phyloP scores from a whole-genome alignment of 2,113 vertebrate species.

The Syngnathus scovelli region DNA sequence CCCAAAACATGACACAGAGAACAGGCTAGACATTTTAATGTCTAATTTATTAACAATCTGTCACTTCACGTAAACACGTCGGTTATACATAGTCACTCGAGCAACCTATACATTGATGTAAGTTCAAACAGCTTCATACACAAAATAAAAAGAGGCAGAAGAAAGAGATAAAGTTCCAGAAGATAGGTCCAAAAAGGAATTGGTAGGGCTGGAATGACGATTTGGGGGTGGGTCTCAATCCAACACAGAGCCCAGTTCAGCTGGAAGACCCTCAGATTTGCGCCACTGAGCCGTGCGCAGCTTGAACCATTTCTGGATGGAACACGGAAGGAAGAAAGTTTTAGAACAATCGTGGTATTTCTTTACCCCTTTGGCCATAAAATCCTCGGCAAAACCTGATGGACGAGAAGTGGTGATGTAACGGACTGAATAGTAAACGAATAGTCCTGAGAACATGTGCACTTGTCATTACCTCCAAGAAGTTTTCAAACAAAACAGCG shows the following conservation, averaged over 20 bases:
- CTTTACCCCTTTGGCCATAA: constrained; percentile 3
- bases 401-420: constrained; percentile 27
- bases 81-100: constrained; percentile 63
- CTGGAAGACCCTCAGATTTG: constrained; percentile 83
- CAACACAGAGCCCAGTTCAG: constrained; percentile 81
- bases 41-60: constrained; percentile 35
- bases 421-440: constrained; percentile 3
- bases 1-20: neutral
- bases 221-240: constrained; percentile 67
- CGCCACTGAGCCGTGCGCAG: constrained; percentile 85
- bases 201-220: neutral
- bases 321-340: constrained; percentile 11
- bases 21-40: constrained; percentile 24
- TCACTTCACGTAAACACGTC: constrained; percentile 60
- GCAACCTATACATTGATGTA: constrained; percentile 64
- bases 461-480: constrained; percentile 12
- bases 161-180: neutral
- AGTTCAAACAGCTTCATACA: constrained; percentile 54
- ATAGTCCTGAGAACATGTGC: constrained; percentile 40
- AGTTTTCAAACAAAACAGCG: constrained; percentile 10
- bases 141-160: constrained; percentile 26
- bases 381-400: constrained; percentile 18
- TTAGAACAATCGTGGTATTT: neutral
- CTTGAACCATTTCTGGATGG: constrained; percentile 86
- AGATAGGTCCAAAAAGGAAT: neutral